A percentile compares a stretch with the other conserved stretches of the same genome.
These are phyloP conservation scores for Drosophila histrio DNA, from an alignment of 2,888 invertebrate genomes.

Conservation along the genomic window DNA sequence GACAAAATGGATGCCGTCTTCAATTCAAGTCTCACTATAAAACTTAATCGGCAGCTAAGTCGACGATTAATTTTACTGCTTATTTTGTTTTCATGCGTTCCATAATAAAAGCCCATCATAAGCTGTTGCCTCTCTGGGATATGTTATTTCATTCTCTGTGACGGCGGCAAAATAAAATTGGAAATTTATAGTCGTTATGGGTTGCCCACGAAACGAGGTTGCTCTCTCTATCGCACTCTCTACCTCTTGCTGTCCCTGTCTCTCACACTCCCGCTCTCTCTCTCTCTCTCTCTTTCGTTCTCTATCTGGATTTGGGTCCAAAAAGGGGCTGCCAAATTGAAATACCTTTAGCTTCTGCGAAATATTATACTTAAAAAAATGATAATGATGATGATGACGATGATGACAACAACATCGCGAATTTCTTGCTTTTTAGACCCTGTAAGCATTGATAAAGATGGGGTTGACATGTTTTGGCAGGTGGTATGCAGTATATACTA, in stretches of 20 bases:
- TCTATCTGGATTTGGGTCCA: conserved; percentile 10
- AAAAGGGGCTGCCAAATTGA: conserved; percentile 37
- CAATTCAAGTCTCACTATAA: conserved; percentile 49
- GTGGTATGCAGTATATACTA: too few species aligned
- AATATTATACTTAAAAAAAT: conserved; percentile 36
- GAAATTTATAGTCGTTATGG: conserved; percentile 73
- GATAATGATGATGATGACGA: conserved; percentile 20
- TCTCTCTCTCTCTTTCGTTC: neutral
- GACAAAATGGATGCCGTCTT: conserved; percentile 59
- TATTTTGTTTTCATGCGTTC: conserved; percentile 70
- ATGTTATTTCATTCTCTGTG: conserved; percentile 20
- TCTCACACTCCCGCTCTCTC: neutral
- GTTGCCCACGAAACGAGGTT: conserved; percentile 21
- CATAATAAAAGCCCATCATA: conserved; percentile 58
- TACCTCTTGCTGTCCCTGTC: neutral
- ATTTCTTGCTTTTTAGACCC: conserved; percentile 30
- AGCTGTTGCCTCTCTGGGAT: conserved; percentile 35
- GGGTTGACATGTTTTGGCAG: too few species aligned
- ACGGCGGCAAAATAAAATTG: conserved; percentile 69
- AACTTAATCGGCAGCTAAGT: conserved; percentile 69
- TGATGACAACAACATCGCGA: conserved; percentile 32
- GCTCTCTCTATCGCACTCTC: neutral
- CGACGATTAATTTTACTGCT: conserved; percentile 76
- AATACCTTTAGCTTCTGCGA: conserved; percentile 71
- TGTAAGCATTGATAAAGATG: neutral